A percentile compares a stretch with the other conserved stretches of the same genome.
phyloP scores from a whole-genome alignment of 2,113 vertebrate species.

The Cynoglossus semilaevis region DNA sequence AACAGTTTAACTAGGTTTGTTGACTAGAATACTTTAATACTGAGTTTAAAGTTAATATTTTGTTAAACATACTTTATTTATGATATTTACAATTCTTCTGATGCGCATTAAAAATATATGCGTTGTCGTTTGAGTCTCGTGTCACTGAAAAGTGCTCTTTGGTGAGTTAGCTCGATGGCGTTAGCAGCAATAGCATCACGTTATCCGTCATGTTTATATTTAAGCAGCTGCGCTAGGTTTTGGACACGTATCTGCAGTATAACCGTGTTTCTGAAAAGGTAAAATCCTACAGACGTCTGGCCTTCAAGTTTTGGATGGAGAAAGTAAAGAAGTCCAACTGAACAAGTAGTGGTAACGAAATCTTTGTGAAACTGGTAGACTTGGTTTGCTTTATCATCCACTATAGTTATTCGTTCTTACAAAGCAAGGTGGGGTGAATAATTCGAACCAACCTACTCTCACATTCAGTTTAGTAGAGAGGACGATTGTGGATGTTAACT shows the following conservation, averaged over 20 bases:
- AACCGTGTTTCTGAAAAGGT: background rate
- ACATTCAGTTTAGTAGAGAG: no score
- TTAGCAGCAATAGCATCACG: slow-evolving; percentile 64
- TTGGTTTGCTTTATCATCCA: no score
- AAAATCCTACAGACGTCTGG: background rate
- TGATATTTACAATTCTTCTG: no score
- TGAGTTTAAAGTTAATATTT: background rate
- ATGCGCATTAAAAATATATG: background rate
- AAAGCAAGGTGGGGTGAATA: no score
- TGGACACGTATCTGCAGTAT: background rate
- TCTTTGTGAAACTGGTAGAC: no score
- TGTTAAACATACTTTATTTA: no score
- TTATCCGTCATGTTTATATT: slow-evolving; percentile 41
- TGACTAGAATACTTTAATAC: background rate
- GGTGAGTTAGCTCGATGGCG: slow-evolving; percentile 42
- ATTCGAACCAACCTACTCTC: no score
- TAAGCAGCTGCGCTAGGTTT: background rate
- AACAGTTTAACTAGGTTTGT: slow-evolving; percentile 64
- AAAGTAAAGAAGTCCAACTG: no score
- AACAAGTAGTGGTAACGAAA: no score
- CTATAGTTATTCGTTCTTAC: no score
- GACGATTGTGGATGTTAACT: no score
- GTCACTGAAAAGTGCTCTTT: background rate
- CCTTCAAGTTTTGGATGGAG: no score
- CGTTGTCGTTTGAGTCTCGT: background rate